Percentiles rank a stretch among this genome's conserved stretches.
These are phyloP conservation scores for Aurelia aurita complex sp. Pacific DNA, from an alignment of 30 jellyfish, hydroid and myxozoan genomes.

Conservation along the genomic window DNA sequence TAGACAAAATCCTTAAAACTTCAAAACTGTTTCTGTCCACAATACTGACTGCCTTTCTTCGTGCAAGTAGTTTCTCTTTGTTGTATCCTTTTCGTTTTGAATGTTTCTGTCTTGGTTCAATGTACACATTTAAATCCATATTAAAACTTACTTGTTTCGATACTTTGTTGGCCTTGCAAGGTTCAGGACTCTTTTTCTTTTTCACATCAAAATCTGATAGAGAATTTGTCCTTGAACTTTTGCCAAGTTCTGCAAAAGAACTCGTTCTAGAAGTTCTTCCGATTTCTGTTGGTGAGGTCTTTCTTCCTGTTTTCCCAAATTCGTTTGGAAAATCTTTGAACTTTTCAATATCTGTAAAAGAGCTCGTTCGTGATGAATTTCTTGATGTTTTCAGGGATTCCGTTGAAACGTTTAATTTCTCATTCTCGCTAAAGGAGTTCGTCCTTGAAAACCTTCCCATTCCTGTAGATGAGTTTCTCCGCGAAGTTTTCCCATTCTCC, in stretches of 20 bases:
- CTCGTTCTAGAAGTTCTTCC: neutral
- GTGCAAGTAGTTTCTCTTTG: constrained; percentile 8
- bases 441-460: constrained; percentile 7
- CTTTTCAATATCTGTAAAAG: no score
- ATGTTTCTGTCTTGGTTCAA: constrained; percentile 33
- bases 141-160: constrained; percentile 26
- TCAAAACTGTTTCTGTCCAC: constrained; percentile 39
- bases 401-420: no score
- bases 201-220: neutral
- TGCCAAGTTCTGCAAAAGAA: constrained; percentile 12
- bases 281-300: neutral
- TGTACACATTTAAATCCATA: constrained; percentile 22
- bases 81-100: neutral
- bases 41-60: constrained; percentile 46
- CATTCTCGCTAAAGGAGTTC: neutral
- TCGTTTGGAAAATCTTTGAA: no score
- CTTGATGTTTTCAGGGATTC: no score
- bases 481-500: no score
- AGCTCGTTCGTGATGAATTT: no score
- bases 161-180: neutral
- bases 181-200: neutral
- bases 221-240: neutral
- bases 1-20: constrained; percentile 43
- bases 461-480: no score
- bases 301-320: no score